Conservation (phyloP, 1,140 invertebrate species). For the Cardiocondyla obscurior region DNA sequence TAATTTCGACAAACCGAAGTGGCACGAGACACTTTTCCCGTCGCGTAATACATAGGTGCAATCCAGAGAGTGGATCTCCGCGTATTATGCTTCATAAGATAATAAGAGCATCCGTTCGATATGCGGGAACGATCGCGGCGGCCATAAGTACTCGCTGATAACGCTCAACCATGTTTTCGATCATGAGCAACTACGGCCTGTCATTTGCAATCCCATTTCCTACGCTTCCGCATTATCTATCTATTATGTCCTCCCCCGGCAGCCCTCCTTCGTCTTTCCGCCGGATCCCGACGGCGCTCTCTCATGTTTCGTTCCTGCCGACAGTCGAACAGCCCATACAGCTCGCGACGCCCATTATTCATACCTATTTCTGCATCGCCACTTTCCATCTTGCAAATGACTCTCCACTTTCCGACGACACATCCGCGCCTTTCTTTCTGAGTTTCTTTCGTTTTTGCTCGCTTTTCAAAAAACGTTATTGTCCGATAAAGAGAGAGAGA, state of each 20-base stretch:
- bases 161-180: slow-evolving; percentile 46
- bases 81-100: slow-evolving; percentile 43
- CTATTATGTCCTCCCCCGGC: slow-evolving; percentile 28
- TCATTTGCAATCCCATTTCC: slow-evolving; percentile 72
- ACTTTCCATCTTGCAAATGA: slow-evolving; percentile 58
- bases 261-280: slow-evolving; percentile 6
- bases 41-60: neutral
- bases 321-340: slow-evolving; percentile 48
- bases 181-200: slow-evolving; percentile 52
- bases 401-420: slow-evolving; percentile 36
- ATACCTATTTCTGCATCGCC: slow-evolving; percentile 56
- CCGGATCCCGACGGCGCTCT: neutral
- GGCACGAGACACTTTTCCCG: slow-evolving; percentile 7
- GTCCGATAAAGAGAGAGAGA: neutral
- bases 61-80: slow-evolving; percentile 49
- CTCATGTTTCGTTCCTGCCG: slow-evolving; percentile 34
- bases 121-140: neutral
- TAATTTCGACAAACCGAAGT: slow-evolving; percentile 3
- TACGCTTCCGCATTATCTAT: slow-evolving; percentile 66
- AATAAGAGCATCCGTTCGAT: slow-evolving; percentile 56
- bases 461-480: neutral
- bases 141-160: slow-evolving; percentile 41
- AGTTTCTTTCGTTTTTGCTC: slow-evolving; percentile 27
- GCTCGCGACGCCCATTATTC: slow-evolving; percentile 61
- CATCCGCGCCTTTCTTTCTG: slow-evolving; percentile 5